Evolutionary conservation across 1,140 invertebrate species (phyloP), one percentile per base, ranked within the genome.

Genomic region (Zaprionus kolodkinae): DNA sequence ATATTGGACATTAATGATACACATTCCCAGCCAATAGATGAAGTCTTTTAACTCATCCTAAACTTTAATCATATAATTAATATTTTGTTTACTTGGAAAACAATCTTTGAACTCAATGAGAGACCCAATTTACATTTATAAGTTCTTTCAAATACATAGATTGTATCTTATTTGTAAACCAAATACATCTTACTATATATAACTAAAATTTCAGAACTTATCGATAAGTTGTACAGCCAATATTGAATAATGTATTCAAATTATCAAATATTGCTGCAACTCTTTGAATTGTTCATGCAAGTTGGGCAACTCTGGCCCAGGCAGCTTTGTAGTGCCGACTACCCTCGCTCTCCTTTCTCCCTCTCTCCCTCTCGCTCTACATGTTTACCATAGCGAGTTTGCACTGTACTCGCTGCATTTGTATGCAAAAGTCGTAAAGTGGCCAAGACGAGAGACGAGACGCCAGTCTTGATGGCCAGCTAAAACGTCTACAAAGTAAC

Each of bases 401-500:
- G 45, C 45, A 50, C 45, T 60, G 36, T 30, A 45, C n/a, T 45
- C 1, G 59, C 60, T 38, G 48, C 25, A 57, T 57, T 36, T 75
- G 65, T 72, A 81, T 87, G 82, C 68, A 70, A 76, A 68, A 67
- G 71, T 76, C 76, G 76, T 74, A 66, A 79, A 73, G 45, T 79
- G 73, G 73, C 68, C 62, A 76, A 68, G 63, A 76, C 45, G 62
- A 63, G 21, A 59, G 33, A 35, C 33, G 27, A 30, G 27, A 5
- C 21, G 72, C 67, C 48, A 57, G 43, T 67, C 27, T 78, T 79
- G 77, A 72, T 86, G 83, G 83, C 84, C 84, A 88, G 73, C 84
- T 88, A 84, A 88, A 69, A 89, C 54, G 85, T 89, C 78, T 85
- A 88, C 84, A 87, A 87, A 89, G 73, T 87, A 89, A 80, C 84